Base-by-base conservation (phyloP, 2,113 vertebrate genomes). In the Rattus rattus region DNA sequence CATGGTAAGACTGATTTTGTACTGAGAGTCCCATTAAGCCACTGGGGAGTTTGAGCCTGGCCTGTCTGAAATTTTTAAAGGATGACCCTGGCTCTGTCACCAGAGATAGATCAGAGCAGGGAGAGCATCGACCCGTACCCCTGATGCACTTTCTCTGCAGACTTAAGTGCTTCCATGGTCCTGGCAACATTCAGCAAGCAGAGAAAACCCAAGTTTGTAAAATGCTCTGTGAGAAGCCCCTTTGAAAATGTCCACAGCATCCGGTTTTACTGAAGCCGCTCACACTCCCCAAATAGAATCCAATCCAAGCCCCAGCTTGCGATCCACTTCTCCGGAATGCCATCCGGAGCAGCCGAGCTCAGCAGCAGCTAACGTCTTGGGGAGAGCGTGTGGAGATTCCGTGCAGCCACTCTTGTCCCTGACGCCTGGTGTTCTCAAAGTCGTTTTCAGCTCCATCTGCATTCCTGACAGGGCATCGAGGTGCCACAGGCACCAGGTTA, bases 381-480 rank as follows among this genome's bases (percentile, higher is more conserved):
- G 6, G 73, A 61, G 81, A 94, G 39, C 22, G 7, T n/a, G 92
- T 94, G 80, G 86, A 90, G 72, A 49, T 83, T 67, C 54, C 39
- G 33, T 24, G 47, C 1, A 2, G 11, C 56, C 5, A 0, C 0
- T 11, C 26, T 61, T 7, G 52, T 28, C 36, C 73, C 83, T 83
- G 79, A 83, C 73, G 9, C 1, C 26, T 0, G 1, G 22, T 54
- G 33, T 63, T 90, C n/a, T 14, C 67, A n/a, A 63, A 90, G 4
- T 28, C 56, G 28, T 2, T 19, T 14, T 20, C 16, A 12, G 30
- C 30, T 26, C 0, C 0, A 1, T 52, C 22, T 1, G 67, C 30
- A 0, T 73, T 67, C 59, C 75, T 0, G 0, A 39, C 12, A 22
- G 33, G 17, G 17, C 72, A 0, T 28, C 0, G 14, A 72, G n/a